Conservation (phyloP, 2,113 vertebrate genomes). For the Ranitomeya variabilis region DNA sequence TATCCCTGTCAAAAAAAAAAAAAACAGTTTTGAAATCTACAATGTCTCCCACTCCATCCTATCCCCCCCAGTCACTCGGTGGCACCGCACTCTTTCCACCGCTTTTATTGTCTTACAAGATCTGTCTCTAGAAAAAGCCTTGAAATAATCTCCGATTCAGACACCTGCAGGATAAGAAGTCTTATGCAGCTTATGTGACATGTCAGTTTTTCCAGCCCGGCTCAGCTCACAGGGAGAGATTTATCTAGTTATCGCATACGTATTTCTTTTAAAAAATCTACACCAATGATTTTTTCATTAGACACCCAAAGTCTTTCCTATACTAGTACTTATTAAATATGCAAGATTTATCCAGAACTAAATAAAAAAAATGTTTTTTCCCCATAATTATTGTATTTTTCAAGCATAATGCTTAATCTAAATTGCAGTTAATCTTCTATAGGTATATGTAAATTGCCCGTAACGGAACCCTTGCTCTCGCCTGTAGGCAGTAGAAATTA, state of each 20-base stretch:
- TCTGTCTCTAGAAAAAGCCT: slow-evolving; percentile 41
- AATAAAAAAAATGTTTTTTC: neutral
- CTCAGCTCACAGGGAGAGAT: slow-evolving; percentile 9
- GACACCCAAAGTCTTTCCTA: neutral
- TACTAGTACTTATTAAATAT: neutral
- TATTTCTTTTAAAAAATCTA: slow-evolving; percentile 7
- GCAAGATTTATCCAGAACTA: neutral
- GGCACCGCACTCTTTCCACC: slow-evolving; percentile 23
- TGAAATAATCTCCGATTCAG: slow-evolving; percentile 40
- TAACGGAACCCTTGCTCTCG: neutral
- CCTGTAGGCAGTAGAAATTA: neutral
- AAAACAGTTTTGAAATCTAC: neutral
- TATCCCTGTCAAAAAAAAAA: slow-evolving; percentile 32
- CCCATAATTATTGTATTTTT: too few relatives aligned
- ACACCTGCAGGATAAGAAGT: slow-evolving; percentile 39
- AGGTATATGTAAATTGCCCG: neutral
- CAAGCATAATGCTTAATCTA: neutral
- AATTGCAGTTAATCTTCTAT: neutral
- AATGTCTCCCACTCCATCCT: slow-evolving; percentile 2
- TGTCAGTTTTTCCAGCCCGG: slow-evolving; percentile 33
- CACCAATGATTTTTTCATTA: neutral
- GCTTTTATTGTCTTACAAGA: slow-evolving; percentile 40
- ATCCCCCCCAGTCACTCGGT: slow-evolving; percentile 15
- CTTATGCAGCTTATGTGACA: slow-evolving; percentile 24
- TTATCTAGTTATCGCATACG: slow-evolving; percentile 17